Conservation (phyloP, 2,888 invertebrate species). For the Lycia hirtaria region DNA sequence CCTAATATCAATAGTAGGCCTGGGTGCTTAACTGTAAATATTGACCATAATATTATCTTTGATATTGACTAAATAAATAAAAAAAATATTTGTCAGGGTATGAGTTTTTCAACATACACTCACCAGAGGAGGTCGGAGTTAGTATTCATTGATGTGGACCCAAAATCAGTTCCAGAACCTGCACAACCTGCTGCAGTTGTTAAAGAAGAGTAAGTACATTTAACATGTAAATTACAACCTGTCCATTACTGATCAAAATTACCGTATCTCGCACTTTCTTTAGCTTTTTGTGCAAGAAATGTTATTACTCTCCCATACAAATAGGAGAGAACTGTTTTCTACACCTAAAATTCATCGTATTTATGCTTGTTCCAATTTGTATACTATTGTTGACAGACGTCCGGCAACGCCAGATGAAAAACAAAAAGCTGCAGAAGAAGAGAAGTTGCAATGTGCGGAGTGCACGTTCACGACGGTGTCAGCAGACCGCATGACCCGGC, state of each 20-base stretch:
- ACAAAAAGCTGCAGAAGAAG: neutral
- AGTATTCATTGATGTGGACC: slow-evolving; percentile 31
- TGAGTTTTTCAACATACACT: slow-evolving; percentile 1
- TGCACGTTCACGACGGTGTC: neutral
- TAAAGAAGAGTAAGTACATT: slow-evolving; percentile 27
- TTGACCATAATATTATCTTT: no score
- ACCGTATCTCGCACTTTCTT: neutral
- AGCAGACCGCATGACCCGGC: slow-evolving; percentile 57
- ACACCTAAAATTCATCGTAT: no score
- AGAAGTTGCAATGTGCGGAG: slow-evolving; percentile 14
- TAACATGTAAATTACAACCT: neutral
- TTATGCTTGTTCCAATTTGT: neutral
- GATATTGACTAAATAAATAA: no score
- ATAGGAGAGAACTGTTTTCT: no score
- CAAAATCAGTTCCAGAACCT: no score
- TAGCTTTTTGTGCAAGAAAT: no score
- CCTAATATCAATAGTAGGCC: no score
- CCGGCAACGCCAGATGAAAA: slow-evolving; percentile 12
- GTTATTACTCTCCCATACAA: no score
- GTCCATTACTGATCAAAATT: no score
- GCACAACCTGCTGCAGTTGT: slow-evolving; percentile 10
- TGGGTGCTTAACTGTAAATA: no score
- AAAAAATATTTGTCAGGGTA: no score
- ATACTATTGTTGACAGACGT: neutral
- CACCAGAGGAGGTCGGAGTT: neutral